Conservation (phyloP, 2,888 invertebrate genomes). For the Petrophora chlorosata region DNA sequence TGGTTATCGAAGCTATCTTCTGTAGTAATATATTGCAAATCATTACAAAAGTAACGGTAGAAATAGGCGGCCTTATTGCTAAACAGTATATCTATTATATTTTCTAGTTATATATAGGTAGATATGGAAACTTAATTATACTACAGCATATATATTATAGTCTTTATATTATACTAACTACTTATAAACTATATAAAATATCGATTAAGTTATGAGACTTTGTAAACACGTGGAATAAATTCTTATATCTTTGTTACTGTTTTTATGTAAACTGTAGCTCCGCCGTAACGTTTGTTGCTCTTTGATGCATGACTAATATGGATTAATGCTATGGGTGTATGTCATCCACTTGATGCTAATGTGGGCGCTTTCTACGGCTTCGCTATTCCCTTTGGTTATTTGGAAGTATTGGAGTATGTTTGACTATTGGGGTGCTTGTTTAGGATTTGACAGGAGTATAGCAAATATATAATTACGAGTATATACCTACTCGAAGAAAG, state of each 20-base stretch:
- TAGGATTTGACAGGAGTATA: not conserved
- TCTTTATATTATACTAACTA: no score
- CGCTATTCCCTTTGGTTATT: constrained; percentile 61
- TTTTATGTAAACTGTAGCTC: constrained; percentile 34
- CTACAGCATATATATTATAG: no score
- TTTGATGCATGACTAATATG: constrained; percentile 81
- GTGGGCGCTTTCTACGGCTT: constrained; percentile 60
- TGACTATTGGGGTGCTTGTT: not conserved
- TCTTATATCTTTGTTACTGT: constrained; percentile 1
- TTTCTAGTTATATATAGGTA: no score
- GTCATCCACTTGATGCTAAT: constrained; percentile 78
- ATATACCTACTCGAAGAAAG: no score
- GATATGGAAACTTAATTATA: no score
- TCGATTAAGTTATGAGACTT: not conserved
- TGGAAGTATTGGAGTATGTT: constrained; percentile 39
- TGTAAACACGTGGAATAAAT: not conserved
- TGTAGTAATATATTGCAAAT: no score
- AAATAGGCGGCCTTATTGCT: no score
- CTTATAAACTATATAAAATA: no score
- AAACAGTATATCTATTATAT: no score
- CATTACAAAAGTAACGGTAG: no score
- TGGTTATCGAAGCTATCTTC: no score
- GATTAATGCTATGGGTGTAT: constrained; percentile 75
- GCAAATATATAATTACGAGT: no score
- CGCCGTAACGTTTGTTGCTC: constrained; percentile 62